These are phyloP conservation scores for Dynastes hyllus DNA, from an alignment of 2,888 invertebrate species.

Conservation along the genomic window DNA sequence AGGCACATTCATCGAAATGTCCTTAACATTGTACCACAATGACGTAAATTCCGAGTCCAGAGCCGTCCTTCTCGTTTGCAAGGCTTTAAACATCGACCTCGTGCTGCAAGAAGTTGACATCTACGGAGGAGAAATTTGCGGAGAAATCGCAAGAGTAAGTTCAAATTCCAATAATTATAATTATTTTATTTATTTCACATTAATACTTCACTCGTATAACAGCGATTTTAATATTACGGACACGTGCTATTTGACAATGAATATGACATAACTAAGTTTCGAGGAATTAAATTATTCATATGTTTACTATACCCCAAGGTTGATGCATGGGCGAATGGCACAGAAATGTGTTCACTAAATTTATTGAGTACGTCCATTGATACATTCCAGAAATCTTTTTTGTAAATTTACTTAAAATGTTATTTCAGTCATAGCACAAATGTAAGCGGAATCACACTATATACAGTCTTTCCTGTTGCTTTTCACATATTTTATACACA, in stretches of 20 bases:
- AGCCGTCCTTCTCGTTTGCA: conserved; percentile 73
- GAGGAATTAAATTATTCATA: conserved; percentile 13
- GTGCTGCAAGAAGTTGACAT: conserved; percentile 72
- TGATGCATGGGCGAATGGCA: neutral
- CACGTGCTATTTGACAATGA: conserved; percentile 3
- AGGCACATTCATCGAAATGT: conserved; percentile 35
- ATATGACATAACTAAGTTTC: conserved; percentile 9
- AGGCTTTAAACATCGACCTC: conserved; percentile 69
- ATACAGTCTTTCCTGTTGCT: too few species aligned
- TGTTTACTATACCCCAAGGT: neutral
- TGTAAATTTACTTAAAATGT: too few species aligned
- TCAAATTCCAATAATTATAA: neutral
- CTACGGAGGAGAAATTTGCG: conserved; percentile 66
- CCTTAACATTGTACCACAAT: conserved; percentile 52
- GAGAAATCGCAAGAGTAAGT: conserved; percentile 70
- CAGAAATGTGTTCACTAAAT: neutral
- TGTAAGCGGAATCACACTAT: too few species aligned
- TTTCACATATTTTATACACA: too few species aligned
- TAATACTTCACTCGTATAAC: neutral
- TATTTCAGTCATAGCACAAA: too few species aligned
- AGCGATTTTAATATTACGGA: neutral
- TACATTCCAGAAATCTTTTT: neutral
- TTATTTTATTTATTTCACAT: neutral
- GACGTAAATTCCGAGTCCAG: conserved; percentile 73
- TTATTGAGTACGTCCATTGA: too few species aligned